Evolutionary conservation across 1,140 invertebrate genomes (phyloP).

Genomic region (Steinernema feltiae): DNA sequence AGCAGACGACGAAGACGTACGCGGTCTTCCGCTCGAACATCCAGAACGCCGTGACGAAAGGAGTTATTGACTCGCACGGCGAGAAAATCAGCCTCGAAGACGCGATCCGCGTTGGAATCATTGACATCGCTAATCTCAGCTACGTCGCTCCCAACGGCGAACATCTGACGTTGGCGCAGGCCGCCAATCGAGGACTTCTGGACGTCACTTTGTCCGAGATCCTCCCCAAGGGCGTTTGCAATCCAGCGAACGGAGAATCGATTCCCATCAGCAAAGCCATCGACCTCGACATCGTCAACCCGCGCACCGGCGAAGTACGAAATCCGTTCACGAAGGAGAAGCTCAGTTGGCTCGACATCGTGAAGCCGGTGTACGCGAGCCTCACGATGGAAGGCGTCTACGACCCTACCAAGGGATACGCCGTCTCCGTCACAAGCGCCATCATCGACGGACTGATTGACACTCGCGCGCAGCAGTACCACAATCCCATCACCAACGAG

Average conservation of each 20-base stretch:
- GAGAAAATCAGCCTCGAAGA: constrained; percentile 58
- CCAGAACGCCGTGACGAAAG: constrained; percentile 52
- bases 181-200: constrained; percentile 55
- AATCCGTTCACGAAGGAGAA: constrained; percentile 51
- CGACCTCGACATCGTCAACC: constrained; percentile 73
- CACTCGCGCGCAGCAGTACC: constrained; percentile 71
- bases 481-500: constrained; percentile 76
- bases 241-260: constrained; percentile 58
- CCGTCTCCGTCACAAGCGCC: constrained; percentile 74
- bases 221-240: constrained; percentile 48
- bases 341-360: constrained; percentile 53
- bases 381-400: constrained; percentile 57
- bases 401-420: constrained; percentile 71
- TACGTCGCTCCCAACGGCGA: constrained; percentile 53
- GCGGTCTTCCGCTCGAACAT: constrained; percentile 57
- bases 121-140: constrained; percentile 52
- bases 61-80: constrained; percentile 45
- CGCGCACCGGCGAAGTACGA: constrained; percentile 72
- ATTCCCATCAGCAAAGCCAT: constrained; percentile 77
- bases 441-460: constrained; percentile 82
- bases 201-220: constrained; percentile 57
- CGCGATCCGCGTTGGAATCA: constrained; percentile 58
- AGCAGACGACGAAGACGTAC: constrained; percentile 52
- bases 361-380: constrained; percentile 52
- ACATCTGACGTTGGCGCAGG: constrained; percentile 44